A percentile compares a stretch with the other conserved stretches of the same genome.
These are phyloP conservation scores for Drosophila kepulauana DNA, from an alignment of 1,140 invertebrate genomes.

Conservation along the genomic window DNA sequence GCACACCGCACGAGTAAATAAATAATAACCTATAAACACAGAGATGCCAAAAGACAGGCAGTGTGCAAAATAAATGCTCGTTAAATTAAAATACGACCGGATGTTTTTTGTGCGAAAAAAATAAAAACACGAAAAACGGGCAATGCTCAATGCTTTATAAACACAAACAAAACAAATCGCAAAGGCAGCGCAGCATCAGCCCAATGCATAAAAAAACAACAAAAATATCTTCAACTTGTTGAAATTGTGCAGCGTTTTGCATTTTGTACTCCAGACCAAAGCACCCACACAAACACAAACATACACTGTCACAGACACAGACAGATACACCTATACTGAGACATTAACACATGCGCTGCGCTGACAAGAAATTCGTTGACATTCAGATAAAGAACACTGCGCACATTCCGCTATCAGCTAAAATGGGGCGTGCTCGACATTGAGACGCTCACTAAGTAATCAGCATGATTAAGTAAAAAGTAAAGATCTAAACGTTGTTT, in stretches of 20 bases:
- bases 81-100: slow-evolving; percentile 83
- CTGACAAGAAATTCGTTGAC: slow-evolving; percentile 49
- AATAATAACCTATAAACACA: slow-evolving; percentile 59
- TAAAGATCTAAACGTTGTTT: not conserved
- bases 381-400: slow-evolving; percentile 57
- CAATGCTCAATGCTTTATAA: slow-evolving; percentile 67
- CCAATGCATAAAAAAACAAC: slow-evolving; percentile 23
- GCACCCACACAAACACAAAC: slow-evolving; percentile 14
- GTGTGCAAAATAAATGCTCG: slow-evolving; percentile 74
- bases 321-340: slow-evolving; percentile 3
- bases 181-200: slow-evolving; percentile 26
- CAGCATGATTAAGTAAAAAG: not conserved
- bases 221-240: slow-evolving; percentile 47
- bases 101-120: slow-evolving; percentile 71
- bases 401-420: slow-evolving; percentile 48
- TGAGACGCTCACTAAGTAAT: slow-evolving; percentile 32
- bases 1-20: slow-evolving; percentile 41
- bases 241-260: slow-evolving; percentile 55
- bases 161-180: slow-evolving; percentile 65
- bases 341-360: not conserved
- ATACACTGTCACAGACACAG: not conserved
- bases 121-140: slow-evolving; percentile 47
- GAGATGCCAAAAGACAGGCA: slow-evolving; percentile 56
- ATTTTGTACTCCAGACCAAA: slow-evolving; percentile 48
- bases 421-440: slow-evolving; percentile 30